Evolutionary conservation across 2,113 vertebrate genomes (phyloP).

Genomic region (Bambusicola thoracicus): DNA sequence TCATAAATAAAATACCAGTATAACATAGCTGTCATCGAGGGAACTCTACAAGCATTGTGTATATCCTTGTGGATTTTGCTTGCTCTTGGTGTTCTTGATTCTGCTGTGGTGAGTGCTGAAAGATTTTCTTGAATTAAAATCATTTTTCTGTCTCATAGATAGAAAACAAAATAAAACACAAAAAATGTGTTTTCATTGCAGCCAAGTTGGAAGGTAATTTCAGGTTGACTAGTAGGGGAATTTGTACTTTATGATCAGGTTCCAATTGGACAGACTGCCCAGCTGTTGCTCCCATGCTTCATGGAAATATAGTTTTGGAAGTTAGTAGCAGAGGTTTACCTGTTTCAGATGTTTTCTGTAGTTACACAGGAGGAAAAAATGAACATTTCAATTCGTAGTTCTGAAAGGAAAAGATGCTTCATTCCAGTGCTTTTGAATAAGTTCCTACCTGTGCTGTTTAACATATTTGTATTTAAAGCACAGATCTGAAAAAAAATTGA

Average conservation of each 20-base stretch:
- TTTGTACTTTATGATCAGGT: background rate
- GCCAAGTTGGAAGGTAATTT: background rate
- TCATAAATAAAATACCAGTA: background rate
- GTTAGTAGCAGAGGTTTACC: background rate
- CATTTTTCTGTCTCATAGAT: background rate
- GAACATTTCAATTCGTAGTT: background rate
- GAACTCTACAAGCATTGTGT: background rate
- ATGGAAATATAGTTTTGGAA: fast-evolving
- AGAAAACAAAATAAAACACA: background rate
- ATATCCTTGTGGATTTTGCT: background rate
- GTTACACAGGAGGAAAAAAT: background rate
- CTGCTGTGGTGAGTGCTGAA: background rate
- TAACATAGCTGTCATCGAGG: background rate
- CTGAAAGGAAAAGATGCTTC: background rate
- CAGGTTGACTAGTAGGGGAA: background rate
- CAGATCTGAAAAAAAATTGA: background rate
- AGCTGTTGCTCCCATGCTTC: background rate
- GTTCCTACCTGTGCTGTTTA: background rate
- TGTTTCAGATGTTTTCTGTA: background rate
- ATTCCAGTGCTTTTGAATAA: background rate
- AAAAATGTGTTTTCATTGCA: background rate
- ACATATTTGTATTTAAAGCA: background rate
- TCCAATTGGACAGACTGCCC: background rate
- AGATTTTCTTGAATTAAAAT: background rate
- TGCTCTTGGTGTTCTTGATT: background rate